Evolutionary conservation across 1,140 invertebrate genomes (phyloP).

Genomic region (Dinothrombium tinctorium): DNA sequence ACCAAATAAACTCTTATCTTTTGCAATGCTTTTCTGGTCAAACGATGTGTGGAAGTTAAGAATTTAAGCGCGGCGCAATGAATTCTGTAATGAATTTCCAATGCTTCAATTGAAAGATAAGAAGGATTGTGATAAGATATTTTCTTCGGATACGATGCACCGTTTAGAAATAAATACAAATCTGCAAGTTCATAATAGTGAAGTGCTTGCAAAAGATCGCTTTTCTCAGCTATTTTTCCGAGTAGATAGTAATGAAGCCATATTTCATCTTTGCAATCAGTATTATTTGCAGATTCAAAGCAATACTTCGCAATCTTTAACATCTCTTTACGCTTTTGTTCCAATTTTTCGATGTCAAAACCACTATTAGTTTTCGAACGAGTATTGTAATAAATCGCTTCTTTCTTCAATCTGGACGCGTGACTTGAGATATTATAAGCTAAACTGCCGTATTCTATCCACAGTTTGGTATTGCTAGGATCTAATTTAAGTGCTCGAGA

Average conservation of each 20-base stretch:
- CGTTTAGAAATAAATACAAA: constrained; percentile 45
- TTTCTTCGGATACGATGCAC: constrained; percentile 57
- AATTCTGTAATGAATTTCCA: constrained; percentile 41
- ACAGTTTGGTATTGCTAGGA: constrained; percentile 38
- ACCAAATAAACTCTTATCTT: constrained; percentile 6
- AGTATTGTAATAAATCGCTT: constrained; percentile 32
- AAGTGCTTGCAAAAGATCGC: constrained; percentile 26
- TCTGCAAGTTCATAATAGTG: constrained; percentile 9
- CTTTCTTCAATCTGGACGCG: constrained; percentile 54
- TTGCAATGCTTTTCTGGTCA: not conserved
- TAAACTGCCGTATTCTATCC: constrained; percentile 68
- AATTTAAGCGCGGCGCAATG: constrained; percentile 65
- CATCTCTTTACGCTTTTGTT: constrained; percentile 41
- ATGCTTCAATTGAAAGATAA: constrained; percentile 57
- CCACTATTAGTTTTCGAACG: too few species aligned
- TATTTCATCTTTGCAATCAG: constrained; percentile 33
- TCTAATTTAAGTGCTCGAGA: constrained; percentile 44
- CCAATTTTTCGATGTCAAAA: constrained; percentile 31
- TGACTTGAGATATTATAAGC: constrained; percentile 66
- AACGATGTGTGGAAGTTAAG: constrained; percentile 21
- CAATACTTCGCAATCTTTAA: constrained; percentile 48
- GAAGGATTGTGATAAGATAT: constrained; percentile 61
- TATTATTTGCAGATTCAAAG: constrained; percentile 41
- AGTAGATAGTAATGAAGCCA: constrained; percentile 83
- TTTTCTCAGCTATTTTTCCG: constrained; percentile 69